A percentile compares a stretch with the other conserved stretches of the same genome.
phyloP scores from a whole-genome alignment of 1,140 invertebrate species.

The Hesperophylax magnus region DNA sequence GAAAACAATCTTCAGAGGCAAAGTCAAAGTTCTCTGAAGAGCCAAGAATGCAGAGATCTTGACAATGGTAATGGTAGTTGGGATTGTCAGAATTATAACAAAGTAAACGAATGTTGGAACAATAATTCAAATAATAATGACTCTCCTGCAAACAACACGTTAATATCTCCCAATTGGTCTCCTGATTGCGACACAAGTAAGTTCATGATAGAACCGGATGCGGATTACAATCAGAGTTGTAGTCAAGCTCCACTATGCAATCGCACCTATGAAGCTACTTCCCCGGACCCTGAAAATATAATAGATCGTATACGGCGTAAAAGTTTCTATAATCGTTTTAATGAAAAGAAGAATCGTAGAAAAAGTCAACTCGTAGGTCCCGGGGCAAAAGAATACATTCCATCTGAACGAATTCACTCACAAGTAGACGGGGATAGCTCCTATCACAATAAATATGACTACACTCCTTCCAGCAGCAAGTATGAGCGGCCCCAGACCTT shows the following conservation, averaged over 20 bases:
- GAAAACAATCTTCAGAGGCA: neutral
- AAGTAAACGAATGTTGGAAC: neutral
- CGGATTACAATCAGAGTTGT: constrained; percentile 16
- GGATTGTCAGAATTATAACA: neutral
- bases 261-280: constrained; percentile 63
- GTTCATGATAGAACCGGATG: constrained; percentile 38
- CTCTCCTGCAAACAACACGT: constrained; percentile 32
- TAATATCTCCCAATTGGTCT: constrained; percentile 54
- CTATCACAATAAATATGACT: constrained; percentile 60
- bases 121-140: constrained; percentile 30
- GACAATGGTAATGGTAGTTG: neutral
- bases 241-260: constrained; percentile 56
- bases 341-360: constrained; percentile 80
- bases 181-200: constrained; percentile 54
- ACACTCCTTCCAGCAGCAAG: constrained; percentile 64
- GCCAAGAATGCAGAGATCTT: neutral
- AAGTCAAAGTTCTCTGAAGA: too few species aligned
- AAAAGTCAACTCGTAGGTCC: constrained; percentile 74
- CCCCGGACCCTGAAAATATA: constrained; percentile 78
- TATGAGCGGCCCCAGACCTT: constrained; percentile 57
- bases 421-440: constrained; percentile 60
- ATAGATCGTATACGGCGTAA: constrained; percentile 88
- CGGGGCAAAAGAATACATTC: constrained; percentile 68
- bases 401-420: constrained; percentile 66
- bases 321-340: constrained; percentile 91